Evolutionary conservation across 2,888 invertebrate species (phyloP).

Genomic region (Isotomurus palustris): DNA sequence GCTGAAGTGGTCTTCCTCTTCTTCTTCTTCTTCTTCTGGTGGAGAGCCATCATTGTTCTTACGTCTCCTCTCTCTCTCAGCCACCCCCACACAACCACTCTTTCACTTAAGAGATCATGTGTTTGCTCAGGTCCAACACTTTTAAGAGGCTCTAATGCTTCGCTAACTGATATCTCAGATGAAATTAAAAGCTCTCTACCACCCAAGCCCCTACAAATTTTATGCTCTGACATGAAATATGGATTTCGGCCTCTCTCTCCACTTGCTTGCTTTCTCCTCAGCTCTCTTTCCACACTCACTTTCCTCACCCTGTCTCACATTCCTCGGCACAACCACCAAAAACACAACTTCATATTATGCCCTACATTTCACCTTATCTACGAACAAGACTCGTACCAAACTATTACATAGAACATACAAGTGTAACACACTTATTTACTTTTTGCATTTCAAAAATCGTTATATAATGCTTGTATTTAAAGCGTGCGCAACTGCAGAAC

Average conservation of each 20-base stretch:
- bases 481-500: no score
- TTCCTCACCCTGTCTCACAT: background rate
- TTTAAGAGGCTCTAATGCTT: constrained; percentile 45
- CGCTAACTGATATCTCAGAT: constrained; percentile 46
- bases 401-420: no score
- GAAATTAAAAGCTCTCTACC: constrained; percentile 43
- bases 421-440: no score
- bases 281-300: background rate
- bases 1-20: no score
- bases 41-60: no score
- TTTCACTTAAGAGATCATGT: constrained; percentile 15
- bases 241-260: constrained; percentile 3
- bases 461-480: no score
- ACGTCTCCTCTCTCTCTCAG: background rate
- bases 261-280: no score
- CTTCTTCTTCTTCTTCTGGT: background rate
- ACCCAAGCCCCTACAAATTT: background rate
- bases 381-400: no score
- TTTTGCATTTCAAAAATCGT: no score
- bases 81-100: constrained; percentile 9
- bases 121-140: constrained; percentile 46
- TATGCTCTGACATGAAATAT: constrained; percentile 4
- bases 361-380: no score
- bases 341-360: no score
- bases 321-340: no score